Evolutionary conservation across 2,113 vertebrate genomes (phyloP), one percentile per base, ranked within the genome.

Genomic region (Lagenorhynchus albirostris): DNA sequence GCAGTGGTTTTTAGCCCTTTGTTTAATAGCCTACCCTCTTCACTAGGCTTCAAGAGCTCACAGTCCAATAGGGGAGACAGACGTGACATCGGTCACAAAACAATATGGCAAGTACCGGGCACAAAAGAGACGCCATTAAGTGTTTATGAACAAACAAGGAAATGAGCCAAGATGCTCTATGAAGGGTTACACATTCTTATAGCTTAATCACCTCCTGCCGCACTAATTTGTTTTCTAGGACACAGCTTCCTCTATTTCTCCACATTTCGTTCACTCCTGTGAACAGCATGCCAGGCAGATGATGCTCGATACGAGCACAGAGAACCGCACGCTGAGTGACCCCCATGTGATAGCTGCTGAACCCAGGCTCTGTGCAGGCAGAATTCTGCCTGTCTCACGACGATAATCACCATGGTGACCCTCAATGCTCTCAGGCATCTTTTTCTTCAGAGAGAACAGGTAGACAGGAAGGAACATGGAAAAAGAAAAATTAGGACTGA

Each of bases 141-240:
- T 77, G 53, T 82, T 82, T 47, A 10, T 81, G 68, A 79, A 76
- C 38, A 94, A 70, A 89, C 21, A 76, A 31, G 15, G 23, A 17
- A 68, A 86, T 26, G 65, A 84, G 33, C 50, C 44, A 91, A 92
- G 58, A 53, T 21, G 53, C n/a, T 38, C 81, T 80, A 3, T 83
- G 79, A 53, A 93, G 41, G 47, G 31, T 55, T 81, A 41, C 26
- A 88, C 58, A 26, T 71, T 91, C 44, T 85, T 81, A 31, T n/a
- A 79, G 50, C 14, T 23, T 77, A 44, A 58, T 73, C 79, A 89
- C 55, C 73, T 89, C 53, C 65, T 44, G 53, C 11, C 14, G 0
- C 29, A 5, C 20, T 53, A 10, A 26, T 20, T 92, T 70, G 70
- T 96, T 74, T 95, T 88, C 94, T 88, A 91, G 89, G 87, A 91